These are phyloP conservation scores for Perca flavescens DNA, from an alignment of 2,113 vertebrate species.

Conservation along the genomic window DNA sequence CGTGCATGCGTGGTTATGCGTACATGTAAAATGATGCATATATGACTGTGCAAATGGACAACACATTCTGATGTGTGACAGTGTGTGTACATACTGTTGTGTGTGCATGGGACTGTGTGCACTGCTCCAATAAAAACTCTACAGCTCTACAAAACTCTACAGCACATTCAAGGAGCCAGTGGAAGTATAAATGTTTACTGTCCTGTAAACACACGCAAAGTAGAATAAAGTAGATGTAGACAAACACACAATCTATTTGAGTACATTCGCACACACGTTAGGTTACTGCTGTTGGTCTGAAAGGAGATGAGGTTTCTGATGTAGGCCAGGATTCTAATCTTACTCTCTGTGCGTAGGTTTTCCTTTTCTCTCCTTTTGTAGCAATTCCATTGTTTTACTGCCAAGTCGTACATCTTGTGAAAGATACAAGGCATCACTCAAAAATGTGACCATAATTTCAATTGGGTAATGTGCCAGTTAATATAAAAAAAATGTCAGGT, in stretches of 20 bases:
- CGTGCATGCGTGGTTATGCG: not conserved
- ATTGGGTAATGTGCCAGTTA: not conserved
- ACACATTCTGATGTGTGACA: not conserved
- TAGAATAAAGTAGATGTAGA: not conserved
- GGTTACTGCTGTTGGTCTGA: not conserved
- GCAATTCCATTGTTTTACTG: not conserved
- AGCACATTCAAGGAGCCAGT: not conserved
- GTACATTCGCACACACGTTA: not conserved
- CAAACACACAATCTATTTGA: not conserved
- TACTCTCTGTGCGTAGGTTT: not conserved
- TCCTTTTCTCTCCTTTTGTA: not conserved
- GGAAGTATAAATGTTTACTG: conserved; percentile 10
- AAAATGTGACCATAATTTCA: too few species aligned
- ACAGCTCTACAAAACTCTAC: too few species aligned
- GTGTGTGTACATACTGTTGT: not conserved
- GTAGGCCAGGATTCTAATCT: not conserved
- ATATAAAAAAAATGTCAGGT: not conserved
- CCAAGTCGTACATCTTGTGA: too few species aligned
- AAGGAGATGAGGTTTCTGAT: not conserved
- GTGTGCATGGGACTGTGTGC: not conserved
- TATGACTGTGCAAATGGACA: not conserved
- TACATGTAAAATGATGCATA: not conserved
- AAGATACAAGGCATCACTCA: not conserved
- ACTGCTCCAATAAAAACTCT: not conserved
- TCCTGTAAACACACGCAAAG: not conserved